Evolutionary conservation across 1,140 invertebrate species (phyloP).

Genomic region (Calosoma granatense): DNA sequence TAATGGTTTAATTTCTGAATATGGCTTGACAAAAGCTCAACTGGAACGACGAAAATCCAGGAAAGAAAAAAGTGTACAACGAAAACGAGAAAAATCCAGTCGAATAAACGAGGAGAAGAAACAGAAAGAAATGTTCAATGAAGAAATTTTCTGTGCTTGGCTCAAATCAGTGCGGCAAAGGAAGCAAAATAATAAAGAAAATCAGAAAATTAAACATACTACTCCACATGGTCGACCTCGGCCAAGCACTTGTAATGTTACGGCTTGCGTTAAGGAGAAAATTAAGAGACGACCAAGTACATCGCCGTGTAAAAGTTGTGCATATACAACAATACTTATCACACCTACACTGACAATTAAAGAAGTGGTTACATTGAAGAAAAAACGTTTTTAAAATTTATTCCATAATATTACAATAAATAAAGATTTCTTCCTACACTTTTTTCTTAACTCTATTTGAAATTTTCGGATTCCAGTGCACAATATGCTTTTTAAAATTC

Average conservation of each 20-base stretch:
- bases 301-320: not conserved
- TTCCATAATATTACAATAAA: no score
- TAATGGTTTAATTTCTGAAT: slow-evolving; percentile 29
- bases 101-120: slow-evolving; percentile 26
- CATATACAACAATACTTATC: not conserved
- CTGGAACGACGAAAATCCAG: slow-evolving; percentile 23
- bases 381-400: no score
- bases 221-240: slow-evolving; percentile 15
- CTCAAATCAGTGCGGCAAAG: slow-evolving; percentile 26
- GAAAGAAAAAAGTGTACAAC: slow-evolving; percentile 23
- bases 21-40: slow-evolving; percentile 27
- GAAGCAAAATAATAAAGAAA: slow-evolving; percentile 16
- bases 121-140: slow-evolving; percentile 28
- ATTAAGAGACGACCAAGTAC: not conserved
- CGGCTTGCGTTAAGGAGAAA: not conserved
- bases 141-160: slow-evolving; percentile 31
- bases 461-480: no score
- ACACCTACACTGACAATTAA: no score
- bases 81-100: slow-evolving; percentile 15
- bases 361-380: no score
- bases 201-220: slow-evolving; percentile 10
- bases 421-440: no score
- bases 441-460: no score
- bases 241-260: slow-evolving; percentile 21
- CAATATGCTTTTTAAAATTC: no score